Percentiles rank a stretch among this genome's conserved stretches.
Conservation (phyloP, 1,140 invertebrate species). For the Zophobas morio region DNA sequence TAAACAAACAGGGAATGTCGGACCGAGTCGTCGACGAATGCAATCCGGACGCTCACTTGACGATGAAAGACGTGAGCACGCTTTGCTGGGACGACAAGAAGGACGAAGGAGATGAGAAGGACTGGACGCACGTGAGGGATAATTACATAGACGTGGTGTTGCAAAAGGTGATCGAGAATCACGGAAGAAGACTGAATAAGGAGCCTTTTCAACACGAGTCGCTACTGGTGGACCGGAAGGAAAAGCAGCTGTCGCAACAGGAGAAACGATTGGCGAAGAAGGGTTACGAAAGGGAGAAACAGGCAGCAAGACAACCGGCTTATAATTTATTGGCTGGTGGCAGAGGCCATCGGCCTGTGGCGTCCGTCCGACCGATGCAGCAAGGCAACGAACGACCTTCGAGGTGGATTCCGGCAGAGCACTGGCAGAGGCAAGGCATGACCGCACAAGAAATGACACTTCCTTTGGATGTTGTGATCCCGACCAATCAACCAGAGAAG, state of each 20-base stretch:
- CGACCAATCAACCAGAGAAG: slow-evolving; percentile 90
- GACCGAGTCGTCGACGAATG: slow-evolving; percentile 98
- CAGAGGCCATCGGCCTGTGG: slow-evolving; percentile 71
- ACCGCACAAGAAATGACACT: slow-evolving; percentile 94
- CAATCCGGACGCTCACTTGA: slow-evolving; percentile 96
- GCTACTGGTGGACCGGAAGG: slow-evolving; percentile 94
- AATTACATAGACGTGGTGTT: slow-evolving; percentile 88
- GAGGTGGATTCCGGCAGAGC: slow-evolving; percentile 87
- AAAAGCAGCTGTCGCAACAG: slow-evolving; percentile 94
- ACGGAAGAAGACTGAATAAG: slow-evolving; percentile 83
- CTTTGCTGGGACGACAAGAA: slow-evolving; percentile 92
- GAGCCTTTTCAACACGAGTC: slow-evolving; percentile 98
- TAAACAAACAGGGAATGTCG: slow-evolving; percentile 97
- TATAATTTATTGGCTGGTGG: slow-evolving; percentile 72
- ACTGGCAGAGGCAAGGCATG: slow-evolving; percentile 93
- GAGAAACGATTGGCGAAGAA: slow-evolving; percentile 95
- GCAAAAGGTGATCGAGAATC: slow-evolving; percentile 76
- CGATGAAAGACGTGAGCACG: slow-evolving; percentile 94
- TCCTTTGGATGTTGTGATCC: slow-evolving; percentile 93
- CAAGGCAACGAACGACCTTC: slow-evolving; percentile 54
- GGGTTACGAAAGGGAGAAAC: slow-evolving; percentile 95
- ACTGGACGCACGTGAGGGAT: slow-evolving; percentile 79
- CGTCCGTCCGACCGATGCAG: slow-evolving; percentile 73
- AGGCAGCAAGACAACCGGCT: slow-evolving; percentile 79
- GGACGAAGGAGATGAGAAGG: slow-evolving; percentile 81